Evolutionary conservation across 23 tunicate genomes (phyloP).

Genomic region (Oikopleura albicans): DNA sequence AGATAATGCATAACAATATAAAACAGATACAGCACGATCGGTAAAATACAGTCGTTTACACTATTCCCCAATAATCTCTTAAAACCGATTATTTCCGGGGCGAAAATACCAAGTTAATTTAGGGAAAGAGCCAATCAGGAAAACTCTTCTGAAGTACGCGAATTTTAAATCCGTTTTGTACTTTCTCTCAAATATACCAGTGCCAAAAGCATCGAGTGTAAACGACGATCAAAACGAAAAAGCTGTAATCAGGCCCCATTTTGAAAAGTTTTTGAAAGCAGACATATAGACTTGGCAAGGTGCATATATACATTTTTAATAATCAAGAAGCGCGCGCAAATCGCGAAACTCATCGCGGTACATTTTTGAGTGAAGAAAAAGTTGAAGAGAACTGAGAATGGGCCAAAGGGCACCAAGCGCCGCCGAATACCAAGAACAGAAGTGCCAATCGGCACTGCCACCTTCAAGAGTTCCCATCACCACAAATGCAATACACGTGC

Average conservation of each 20-base stretch:
- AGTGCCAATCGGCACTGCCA: not conserved
- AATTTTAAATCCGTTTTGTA: no score
- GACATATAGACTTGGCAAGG: not conserved
- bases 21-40: no score
- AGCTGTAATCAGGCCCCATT: not conserved
- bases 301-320: not conserved
- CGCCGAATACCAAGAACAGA: slow-evolving; percentile 1
- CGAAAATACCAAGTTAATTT: no score
- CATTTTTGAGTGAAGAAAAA: not conserved
- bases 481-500: not conserved
- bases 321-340: not conserved
- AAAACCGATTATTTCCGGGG: no score
- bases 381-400: not conserved
- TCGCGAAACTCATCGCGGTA: slow-evolving; percentile 7
- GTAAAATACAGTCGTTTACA: no score
- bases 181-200: no score
- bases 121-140: no score
- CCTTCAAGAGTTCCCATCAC: not conserved
- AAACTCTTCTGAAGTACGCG: no score
- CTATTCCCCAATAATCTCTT: no score
- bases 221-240: no score
- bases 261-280: not conserved
- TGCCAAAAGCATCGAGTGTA: no score
- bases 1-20: no score
- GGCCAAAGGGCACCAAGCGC: slow-evolving; percentile 11